Base-by-base conservation (phyloP, 2,888 invertebrate genomes). In the Campopleginae sp. region DNA sequence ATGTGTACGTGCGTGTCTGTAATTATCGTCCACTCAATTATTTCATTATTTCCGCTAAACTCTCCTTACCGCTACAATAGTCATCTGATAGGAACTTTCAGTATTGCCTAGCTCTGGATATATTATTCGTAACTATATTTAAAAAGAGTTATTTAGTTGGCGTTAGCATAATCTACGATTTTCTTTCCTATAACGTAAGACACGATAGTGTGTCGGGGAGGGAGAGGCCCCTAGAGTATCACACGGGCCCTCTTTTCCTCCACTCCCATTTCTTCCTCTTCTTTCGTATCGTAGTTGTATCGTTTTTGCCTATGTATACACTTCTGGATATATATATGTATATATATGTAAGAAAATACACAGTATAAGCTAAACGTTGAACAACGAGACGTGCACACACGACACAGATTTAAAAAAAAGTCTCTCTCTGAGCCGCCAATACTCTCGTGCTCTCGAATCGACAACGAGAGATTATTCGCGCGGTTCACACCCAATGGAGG, bases 11-110 rank as follows among this genome's bases (percentile, higher is more conserved):
- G 66, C 80, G 75, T 83, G 74, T 85, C 68, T 58, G 33, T 58
- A 48, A 51, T 71, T 51, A 72, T 76, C 80, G 80, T 80, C 54
- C 31, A 38, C 61, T 80, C 68, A 85, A 83, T 87, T 86, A 86
- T 84, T 78, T 87, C 82, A 84, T 86, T 86, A 87, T 75, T 85
- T 82, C 44, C 65, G 42, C 82, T 82, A 85, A 85, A 75, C 82
- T 86, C 71, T 74, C 54, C 81, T 86, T 80, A 82, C 76, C 87
- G 89, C 91, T 91, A 91, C 90, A 92, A 92, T 93, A 92, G 91
- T 93, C 90, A 93, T 92, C 91, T 92, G 91, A 93, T 93, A 93
- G 93, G 93, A 93, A 93, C 93, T 93, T 93, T 93, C 92, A 93
- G 91, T 93, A 93, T 93, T 93, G 93, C 93, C 92, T 93, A 93